Evolutionary conservation across 2,888 invertebrate genomes (phyloP), one percentile per base, ranked within the genome.

Genomic region (Chorisops tibialis): DNA sequence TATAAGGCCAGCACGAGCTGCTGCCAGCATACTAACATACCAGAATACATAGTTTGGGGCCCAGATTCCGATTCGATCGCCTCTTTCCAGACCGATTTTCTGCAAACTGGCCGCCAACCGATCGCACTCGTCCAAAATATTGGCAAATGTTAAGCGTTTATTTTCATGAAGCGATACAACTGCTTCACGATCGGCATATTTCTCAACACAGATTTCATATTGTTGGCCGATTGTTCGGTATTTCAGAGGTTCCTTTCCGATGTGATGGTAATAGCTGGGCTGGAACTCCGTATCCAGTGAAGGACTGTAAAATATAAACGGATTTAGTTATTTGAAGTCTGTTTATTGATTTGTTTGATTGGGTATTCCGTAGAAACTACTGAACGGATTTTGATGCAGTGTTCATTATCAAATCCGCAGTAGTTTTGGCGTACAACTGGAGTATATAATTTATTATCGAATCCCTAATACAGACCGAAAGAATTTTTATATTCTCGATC

Each of bases 61-160:
- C 88, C 90, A 92, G 19, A 94, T 79, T 0, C 88, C 93, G 3
- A 95, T 72, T 7, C 87, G 77, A 71, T 94, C 93, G 0, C 91
- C 91, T 24, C 77, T 81, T 59, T 83, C 73, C 16, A 93, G 70
- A 0, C 92, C 92, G 21, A 90, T 69, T 39, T 83, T 81, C n/a
- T 82, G 69, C 1, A 93, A 79, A 1, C 89, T 89, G 1, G 87
- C 86, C 0, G 91, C 91, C 3, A 92, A 71, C 59, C 79, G 79
- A 71, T 91, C 87, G 0, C 76, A 79, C 70, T 82, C 78, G 30
- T 77, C 70, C n/a, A 82, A 67, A 0, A 83, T 70, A 37, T 83
- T 76, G 0, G 70, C 67, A 67, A 80, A 88, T 1, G 82, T 84
- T 12, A 83, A 70, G 2, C 81, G 75, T 56, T 70, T 70, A 4